Evolutionary conservation across 2,888 invertebrate genomes (phyloP), one percentile per base, ranked within the genome.

Genomic region (Drosophila paramelanica): DNA sequence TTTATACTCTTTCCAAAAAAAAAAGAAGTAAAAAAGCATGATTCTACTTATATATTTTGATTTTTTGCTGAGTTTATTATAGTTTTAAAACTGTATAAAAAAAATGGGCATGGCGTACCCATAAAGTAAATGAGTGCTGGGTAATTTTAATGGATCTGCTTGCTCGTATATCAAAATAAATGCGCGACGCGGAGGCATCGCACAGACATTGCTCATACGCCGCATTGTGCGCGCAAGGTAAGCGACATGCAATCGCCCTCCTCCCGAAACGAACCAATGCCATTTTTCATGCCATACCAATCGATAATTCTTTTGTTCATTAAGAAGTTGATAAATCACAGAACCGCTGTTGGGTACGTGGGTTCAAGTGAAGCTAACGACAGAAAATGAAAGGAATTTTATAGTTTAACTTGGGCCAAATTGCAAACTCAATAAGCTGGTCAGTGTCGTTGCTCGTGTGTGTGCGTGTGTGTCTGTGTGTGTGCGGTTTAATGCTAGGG

Each of bases 231-330:
- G 23, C 59, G 23, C 52, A 64, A 78, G 73, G 62, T 71, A 62
- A 36, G 59, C 39, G 33, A 38, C 50, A 61, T 23, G 41, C 53
- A 73, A 39, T 7, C 20, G 17, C 11, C 36, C 20, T 23, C 33
- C 39, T 10, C 55, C 62, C 14, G 31, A 7, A 36, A 36, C 11
- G 61, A 67, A 58, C 57, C 50, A 49, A 46, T 67, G 67, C 77
- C 65, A 86, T 86, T 86, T 83, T 79, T 83, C 83, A 85, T 83
- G 77, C 56, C 62, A 58, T 53, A 67, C 73, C 86, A 88, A 84
- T 84, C 83, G 89, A 84, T 84, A 88, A 80, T 88, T 86, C 89
- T 83, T 86, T 88, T 84, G 83, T 84, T 88, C 87, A 84, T 84
- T 84, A 86, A 84, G 83, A 73, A 88, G 83, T 84, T 86, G 77